Percentiles rank a stretch among this genome's conserved stretches.
Evolutionary conservation across 2,113 vertebrate species (phyloP).

Genomic region (Ovis aries): DNA sequence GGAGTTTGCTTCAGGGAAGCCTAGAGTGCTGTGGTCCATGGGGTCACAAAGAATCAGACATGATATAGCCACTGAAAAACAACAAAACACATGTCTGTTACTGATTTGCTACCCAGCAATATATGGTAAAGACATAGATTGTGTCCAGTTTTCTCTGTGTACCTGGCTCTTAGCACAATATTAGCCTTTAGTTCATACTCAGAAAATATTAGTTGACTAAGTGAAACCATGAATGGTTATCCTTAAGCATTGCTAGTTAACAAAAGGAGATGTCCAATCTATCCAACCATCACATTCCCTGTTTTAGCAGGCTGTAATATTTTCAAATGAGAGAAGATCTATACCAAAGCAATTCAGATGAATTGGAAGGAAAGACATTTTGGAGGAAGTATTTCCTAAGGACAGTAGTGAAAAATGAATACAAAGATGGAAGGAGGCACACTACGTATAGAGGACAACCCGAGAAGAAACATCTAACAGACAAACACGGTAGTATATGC

Average conservation of each 20-base stretch:
- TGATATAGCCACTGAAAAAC: background rate
- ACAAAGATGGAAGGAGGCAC: background rate
- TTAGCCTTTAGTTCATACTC: background rate
- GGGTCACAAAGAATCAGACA: background rate
- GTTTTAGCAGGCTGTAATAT: background rate
- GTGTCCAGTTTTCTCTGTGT: background rate
- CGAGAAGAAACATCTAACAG: background rate
- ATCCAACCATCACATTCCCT: background rate
- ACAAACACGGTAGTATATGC: background rate
- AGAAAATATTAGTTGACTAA: background rate
- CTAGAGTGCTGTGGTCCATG: too few relatives aligned
- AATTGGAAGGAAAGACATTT: background rate
- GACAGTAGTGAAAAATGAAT: background rate
- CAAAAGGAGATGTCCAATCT: background rate
- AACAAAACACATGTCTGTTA: background rate
- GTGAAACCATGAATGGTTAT: background rate
- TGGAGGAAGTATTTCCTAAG: background rate
- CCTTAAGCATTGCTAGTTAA: background rate
- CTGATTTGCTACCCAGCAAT: background rate
- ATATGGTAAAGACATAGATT: background rate
- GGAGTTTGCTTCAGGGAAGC: background rate
- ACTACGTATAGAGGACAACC: accelerated
- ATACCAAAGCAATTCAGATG: background rate
- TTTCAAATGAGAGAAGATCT: background rate
- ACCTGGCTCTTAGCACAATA: background rate